These are phyloP conservation scores for Saccostrea echinata DNA, from an alignment of 1,140 invertebrate genomes.

Conservation along the genomic window DNA sequence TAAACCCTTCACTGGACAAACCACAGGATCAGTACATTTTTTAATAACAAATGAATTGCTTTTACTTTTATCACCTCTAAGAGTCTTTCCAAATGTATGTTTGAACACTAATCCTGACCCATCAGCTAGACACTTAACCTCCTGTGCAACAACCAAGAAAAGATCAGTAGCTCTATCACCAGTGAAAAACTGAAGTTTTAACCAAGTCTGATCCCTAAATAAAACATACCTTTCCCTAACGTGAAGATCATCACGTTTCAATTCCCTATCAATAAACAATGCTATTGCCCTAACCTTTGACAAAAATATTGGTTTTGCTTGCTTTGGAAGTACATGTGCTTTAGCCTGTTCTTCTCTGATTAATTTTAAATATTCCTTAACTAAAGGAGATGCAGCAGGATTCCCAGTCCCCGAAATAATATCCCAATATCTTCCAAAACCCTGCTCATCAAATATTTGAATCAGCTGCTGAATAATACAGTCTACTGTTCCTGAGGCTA, in stretches of 20 bases:
- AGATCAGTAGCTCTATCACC: slow-evolving; percentile 53
- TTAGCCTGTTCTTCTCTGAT: slow-evolving; percentile 49
- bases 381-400: slow-evolving; percentile 13
- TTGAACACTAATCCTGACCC: slow-evolving; percentile 50
- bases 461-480: no score
- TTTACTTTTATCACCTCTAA: slow-evolving; percentile 51
- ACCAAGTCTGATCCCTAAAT: slow-evolving; percentile 52
- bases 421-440: slow-evolving; percentile 41
- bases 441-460: slow-evolving; percentile 37
- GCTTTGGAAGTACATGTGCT: slow-evolving; percentile 48
- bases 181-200: slow-evolving; percentile 51
- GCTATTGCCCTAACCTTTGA: slow-evolving; percentile 19
- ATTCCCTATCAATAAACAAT: slow-evolving; percentile 37
- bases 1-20: slow-evolving; percentile 55
- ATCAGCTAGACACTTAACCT: slow-evolving; percentile 48
- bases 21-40: slow-evolving; percentile 43
- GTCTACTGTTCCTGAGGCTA: no score
- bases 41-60: slow-evolving; percentile 56
- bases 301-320: slow-evolving; percentile 53
- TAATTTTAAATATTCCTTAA: slow-evolving; percentile 53
- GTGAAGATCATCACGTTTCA: neutral
- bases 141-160: slow-evolving; percentile 32
- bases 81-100: slow-evolving; percentile 57
- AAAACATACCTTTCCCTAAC: slow-evolving; percentile 36
- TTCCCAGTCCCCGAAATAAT: slow-evolving; percentile 4